These are phyloP conservation scores for Dryoscopus gambensis DNA, from an alignment of 2,113 vertebrate species.

Conservation along the genomic window DNA sequence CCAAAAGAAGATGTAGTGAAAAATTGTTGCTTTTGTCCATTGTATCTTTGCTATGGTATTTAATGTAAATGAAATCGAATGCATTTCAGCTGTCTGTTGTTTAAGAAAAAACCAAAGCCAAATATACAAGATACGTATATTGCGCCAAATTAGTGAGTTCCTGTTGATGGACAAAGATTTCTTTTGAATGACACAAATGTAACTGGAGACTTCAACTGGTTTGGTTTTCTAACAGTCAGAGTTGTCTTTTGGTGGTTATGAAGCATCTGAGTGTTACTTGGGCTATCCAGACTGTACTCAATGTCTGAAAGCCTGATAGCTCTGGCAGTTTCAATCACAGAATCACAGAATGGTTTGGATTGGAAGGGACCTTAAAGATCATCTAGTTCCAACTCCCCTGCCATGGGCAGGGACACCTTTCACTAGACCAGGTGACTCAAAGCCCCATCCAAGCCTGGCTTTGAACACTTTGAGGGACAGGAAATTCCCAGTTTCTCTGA, in stretches of 20 bases:
- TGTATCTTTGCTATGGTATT: not conserved
- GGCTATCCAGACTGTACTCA: not conserved
- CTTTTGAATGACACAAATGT: not conserved
- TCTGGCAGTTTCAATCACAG: not conserved
- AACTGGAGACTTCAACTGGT: not conserved
- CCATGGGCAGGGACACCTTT: not conserved
- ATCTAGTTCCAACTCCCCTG: not conserved
- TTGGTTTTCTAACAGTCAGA: not conserved
- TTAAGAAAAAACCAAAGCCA: not conserved
- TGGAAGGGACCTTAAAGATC: not conserved
- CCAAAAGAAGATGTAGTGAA: not conserved
- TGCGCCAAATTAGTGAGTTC: fast-evolving
- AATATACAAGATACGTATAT: fast-evolving
- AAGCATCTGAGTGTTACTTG: not conserved
- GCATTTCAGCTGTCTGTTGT: not conserved
- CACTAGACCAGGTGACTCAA: not conserved
- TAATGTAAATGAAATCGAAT: not conserved
- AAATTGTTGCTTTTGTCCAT: not conserved
- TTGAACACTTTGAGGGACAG: not conserved
- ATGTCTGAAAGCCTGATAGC: not conserved
- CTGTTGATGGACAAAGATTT: not conserved
- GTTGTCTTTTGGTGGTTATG: not conserved
- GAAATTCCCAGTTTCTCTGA: not conserved
- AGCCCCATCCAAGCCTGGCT: too few relatives aligned
- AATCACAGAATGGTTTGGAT: not conserved